These are phyloP conservation scores for Arge pagana DNA, from an alignment of 2,888 invertebrate species.

Conservation along the genomic window DNA sequence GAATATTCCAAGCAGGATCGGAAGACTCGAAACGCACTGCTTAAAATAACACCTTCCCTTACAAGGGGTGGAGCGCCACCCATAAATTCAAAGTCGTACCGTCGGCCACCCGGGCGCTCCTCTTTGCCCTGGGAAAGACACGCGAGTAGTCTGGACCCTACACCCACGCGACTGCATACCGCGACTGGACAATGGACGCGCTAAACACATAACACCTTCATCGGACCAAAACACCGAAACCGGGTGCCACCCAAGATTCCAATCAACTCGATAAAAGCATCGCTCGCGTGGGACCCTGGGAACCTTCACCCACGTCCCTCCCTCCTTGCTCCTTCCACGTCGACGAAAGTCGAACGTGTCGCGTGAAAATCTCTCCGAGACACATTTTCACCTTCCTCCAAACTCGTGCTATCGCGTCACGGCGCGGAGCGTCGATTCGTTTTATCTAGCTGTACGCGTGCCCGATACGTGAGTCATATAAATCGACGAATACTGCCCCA, in stretches of 20 bases:
- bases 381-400: too few species aligned
- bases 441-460: too few species aligned
- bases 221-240: slow-evolving; percentile 32
- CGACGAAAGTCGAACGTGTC: too few species aligned
- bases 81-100: slow-evolving; percentile 49
- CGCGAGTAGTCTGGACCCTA: slow-evolving; percentile 39
- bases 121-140: slow-evolving; percentile 11
- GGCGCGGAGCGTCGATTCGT: too few species aligned
- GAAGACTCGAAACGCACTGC: neutral
- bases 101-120: slow-evolving; percentile 43
- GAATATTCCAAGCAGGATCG: neutral
- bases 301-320: slow-evolving; percentile 33
- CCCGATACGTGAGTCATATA: too few species aligned
- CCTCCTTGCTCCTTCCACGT: neutral
- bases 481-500: too few species aligned
- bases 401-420: too few species aligned
- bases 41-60: slow-evolving; percentile 42
- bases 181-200: slow-evolving; percentile 32
- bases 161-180: slow-evolving; percentile 47
- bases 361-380: too few species aligned
- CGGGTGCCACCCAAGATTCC: slow-evolving; percentile 41
- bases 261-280: slow-evolving; percentile 39
- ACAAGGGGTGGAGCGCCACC: slow-evolving; percentile 48
- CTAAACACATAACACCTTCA: slow-evolving; percentile 50
- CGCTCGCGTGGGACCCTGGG: slow-evolving; percentile 29